Evolutionary conservation across 2,888 invertebrate species (phyloP).

Genomic region (Gryllus longicercus): DNA sequence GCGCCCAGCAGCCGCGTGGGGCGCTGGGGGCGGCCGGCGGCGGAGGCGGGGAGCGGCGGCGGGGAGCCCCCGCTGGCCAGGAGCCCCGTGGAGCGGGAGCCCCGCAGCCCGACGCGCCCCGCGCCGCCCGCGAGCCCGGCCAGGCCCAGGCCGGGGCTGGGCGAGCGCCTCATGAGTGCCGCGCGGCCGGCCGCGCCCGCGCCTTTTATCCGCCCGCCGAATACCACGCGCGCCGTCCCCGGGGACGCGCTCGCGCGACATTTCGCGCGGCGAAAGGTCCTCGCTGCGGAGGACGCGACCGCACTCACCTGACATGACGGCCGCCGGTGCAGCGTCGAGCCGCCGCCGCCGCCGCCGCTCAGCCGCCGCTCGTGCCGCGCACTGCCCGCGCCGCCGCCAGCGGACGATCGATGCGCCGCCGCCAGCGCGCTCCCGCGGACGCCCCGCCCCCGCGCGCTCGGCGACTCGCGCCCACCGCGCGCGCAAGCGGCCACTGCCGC

Average conservation of each 20-base stretch:
- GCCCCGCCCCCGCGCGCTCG: not conserved
- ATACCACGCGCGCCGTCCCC: not conserved
- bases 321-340: not conserved
- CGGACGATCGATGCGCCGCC: not conserved
- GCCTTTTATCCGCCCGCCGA: not conserved
- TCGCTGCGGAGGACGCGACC: not conserved
- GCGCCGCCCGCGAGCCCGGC: not conserved
- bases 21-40: constrained; percentile 29
- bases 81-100: constrained; percentile 23
- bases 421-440: not conserved
- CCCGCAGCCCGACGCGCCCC: not conserved
- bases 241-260: too few species aligned
- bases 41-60: not conserved
- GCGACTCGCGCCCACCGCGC: not conserved
- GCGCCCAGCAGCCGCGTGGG: constrained; percentile 28
- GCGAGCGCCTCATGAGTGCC: constrained; percentile 32
- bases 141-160: constrained; percentile 31
- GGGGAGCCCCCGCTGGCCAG: constrained; percentile 31
- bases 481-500: not conserved
- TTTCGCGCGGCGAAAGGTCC: not conserved
- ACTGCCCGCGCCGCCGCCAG: not conserved
- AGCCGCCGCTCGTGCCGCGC: too few species aligned
- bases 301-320: constrained; percentile 3
- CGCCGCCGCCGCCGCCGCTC: not conserved
- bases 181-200: not conserved